Evolutionary conservation across 2,888 invertebrate species (phyloP), one percentile per base, ranked within the genome.

Genomic region (Corythucha ciliata): DNA sequence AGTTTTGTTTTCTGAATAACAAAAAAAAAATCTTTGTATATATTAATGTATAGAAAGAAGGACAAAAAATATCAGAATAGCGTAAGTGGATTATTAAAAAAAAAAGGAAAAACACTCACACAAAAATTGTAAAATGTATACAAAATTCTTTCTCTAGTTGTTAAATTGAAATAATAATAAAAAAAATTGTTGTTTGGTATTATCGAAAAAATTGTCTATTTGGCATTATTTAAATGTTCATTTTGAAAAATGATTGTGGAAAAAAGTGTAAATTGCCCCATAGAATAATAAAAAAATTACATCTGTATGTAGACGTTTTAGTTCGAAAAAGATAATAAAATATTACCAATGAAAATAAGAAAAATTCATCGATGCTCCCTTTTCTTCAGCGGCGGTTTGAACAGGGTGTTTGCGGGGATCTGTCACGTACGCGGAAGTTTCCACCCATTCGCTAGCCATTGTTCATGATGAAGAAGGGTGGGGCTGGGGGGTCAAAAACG

Each of bases 281-380:
- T 53, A 56, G 53, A 36, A 56, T 52, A 45, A 48, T 37, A 16
- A 45, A 42, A 33, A 48, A 52, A 39, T 48, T 33, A 45, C 46
- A 51, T 52, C 47, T 56, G 53, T 50, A 56, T 56, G 56, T 56
- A 56, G 56, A 54, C 37, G 48, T 54, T 56, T 56, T 56, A 56
- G 56, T 56, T 56, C 51, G 53, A 54, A 48, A 54, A 54, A 49
- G n/a, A n/a, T n/a, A n/a, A n/a, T n/a, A n/a, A n/a, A n/a, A n/a
- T n/a, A n/a, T n/a, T n/a, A n/a, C n/a, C n/a, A n/a, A n/a, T n/a
- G n/a, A 29, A 29, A 10, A 29, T 29, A 12, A 29, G 12, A 29
- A 10, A 29, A 29, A 29, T 12, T 12, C 10, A 10, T 29, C 12
- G 29, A 10, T 29, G 29, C 10, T 29, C 12, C 10, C 10, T 29